Evolutionary conservation across 2,888 invertebrate species (phyloP).

Genomic region (Neoascia interrupta): DNA sequence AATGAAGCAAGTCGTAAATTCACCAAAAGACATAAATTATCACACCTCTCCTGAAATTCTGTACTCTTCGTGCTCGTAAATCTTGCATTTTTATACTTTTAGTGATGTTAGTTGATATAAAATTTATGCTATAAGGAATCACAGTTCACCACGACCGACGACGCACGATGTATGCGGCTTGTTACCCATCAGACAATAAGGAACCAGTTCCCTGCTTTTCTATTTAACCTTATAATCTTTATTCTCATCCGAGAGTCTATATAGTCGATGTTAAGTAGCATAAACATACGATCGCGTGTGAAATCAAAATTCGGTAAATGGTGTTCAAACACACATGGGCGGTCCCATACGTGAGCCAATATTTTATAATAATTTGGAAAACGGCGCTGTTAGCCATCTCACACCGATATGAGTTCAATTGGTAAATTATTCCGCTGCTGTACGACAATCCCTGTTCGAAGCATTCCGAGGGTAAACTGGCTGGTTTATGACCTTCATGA

Average conservation of each 20-base stretch:
- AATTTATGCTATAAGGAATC: conserved; percentile 30
- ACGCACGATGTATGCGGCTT: too few relatives aligned
- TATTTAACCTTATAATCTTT: conserved; percentile 16
- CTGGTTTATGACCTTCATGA: too few relatives aligned
- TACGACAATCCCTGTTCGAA: too few relatives aligned
- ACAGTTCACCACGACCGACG: conserved; percentile 18
- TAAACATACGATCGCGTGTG: conserved; percentile 51
- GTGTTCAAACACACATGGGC: conserved; percentile 11
- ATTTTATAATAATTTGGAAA: conserved; percentile 23
- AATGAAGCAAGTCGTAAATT: conserved; percentile 9
- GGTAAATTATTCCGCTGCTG: too few relatives aligned
- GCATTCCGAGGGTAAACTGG: too few relatives aligned
- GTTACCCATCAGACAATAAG: neutral
- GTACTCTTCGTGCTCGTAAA: conserved; percentile 40
- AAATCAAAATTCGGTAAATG: conserved; percentile 30
- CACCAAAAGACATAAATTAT: conserved; percentile 29
- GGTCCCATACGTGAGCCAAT: conserved; percentile 18
- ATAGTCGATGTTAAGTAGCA: conserved; percentile 30
- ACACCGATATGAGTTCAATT: too few relatives aligned
- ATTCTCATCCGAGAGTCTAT: conserved; percentile 9
- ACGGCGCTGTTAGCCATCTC: too few relatives aligned
- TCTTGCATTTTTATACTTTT: conserved; percentile 22
- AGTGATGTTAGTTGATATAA: conserved; percentile 15
- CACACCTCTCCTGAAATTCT: conserved; percentile 30
- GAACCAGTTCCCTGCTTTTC: too few relatives aligned